Evolutionary conservation across 2,888 invertebrate genomes (phyloP), one percentile per base, ranked within the genome.

Genomic region (Biston stratarius): DNA sequence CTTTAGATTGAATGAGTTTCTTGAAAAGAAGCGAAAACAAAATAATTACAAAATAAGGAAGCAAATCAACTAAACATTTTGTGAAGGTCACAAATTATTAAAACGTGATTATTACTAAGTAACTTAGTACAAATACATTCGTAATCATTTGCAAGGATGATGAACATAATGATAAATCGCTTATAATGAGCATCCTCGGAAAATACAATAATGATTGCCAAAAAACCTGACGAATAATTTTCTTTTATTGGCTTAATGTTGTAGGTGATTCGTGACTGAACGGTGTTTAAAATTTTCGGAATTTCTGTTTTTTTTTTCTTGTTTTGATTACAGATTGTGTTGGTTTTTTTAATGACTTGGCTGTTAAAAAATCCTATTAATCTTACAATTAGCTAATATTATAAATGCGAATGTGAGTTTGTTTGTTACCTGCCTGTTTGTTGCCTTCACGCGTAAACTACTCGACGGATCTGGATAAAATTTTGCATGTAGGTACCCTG

Each of bases 191-290:
- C 38, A 48, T 48, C 48, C 47, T 55, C 42, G 36, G 42, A 58
- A 59, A 59, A 59, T 61, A 66, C 51, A 48, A 63, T 49, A 56
- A 63, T 56, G 42, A 63, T 56, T 38, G 62, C 10, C 14, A 47
- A 47, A 53, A 62, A 62, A 55, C 15, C 33, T 24, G 24, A 15
- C 24, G 42, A 55, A 55, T 55, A 42, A 44, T 55, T 55, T 55
- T 55, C 55, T 55, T 55, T 55, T n/a, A 55, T 55, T 55, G 55
- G 42, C 42, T 42, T 33, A 42, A 42, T 55, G 42, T 10, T 55
- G 42, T 44, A 42, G 10, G 10, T 38, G 14, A 38, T 12, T 51
- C 6, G 48, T 51, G 51, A 33, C 6, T 3, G 44, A 12, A 12
- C n/a, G n/a, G n/a, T 44, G 44, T 44, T 44, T n/a, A 44, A n/a